Base-by-base conservation (phyloP, 2,888 invertebrate genomes). In the Syrphus vitripennis region DNA sequence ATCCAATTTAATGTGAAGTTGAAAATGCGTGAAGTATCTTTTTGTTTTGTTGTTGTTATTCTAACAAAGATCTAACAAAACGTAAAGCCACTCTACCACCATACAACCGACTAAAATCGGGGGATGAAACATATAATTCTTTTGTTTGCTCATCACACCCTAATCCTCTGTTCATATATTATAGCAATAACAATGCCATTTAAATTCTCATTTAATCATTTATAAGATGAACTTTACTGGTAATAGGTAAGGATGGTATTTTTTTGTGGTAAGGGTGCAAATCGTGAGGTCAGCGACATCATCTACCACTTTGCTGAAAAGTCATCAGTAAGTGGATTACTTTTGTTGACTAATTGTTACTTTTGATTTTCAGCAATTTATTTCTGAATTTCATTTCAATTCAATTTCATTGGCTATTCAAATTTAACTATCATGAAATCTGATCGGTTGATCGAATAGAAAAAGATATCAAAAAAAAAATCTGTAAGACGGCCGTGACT, bases 141-240 rank as follows among this genome's bases (percentile, higher is more conserved):
- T 42, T 40, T 78, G 72, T 72, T 19, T 42, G 34, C 57, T 26
- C 42, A 67, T 42, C 67, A 75, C 79, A 72, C 83, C 69, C 79
- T 61, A 48, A 77, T 40, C 29, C 3, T 14, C 14, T 14, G 10
- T 50, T 31, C 29, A 14, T 45, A 19, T 16, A n/a, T 48, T 19
- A 1, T 42, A 12, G 14, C 3, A 26, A n/a, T 48, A 31, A 24
- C 40, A 40, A 79, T 78, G 79, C 48, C 83, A 83, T 83, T 83
- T 83, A 75, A 79, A 80, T 42, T 75, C 75, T 75, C 75, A 80
- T 80, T 74, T 75, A 79, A 75, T 70, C 55, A 34, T 74, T 70
- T 65, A n/a, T n/a, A 65, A 74, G 70, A 83, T 83, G 80, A 83
- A 83, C 79, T 83, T 83, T 80, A 80, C 55, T 70, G n/a, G 9